A percentile compares a stretch with the other conserved stretches of the same genome.
phyloP scores from a whole-genome alignment of 1,140 invertebrate genomes.

The Philaenus spumarius region DNA sequence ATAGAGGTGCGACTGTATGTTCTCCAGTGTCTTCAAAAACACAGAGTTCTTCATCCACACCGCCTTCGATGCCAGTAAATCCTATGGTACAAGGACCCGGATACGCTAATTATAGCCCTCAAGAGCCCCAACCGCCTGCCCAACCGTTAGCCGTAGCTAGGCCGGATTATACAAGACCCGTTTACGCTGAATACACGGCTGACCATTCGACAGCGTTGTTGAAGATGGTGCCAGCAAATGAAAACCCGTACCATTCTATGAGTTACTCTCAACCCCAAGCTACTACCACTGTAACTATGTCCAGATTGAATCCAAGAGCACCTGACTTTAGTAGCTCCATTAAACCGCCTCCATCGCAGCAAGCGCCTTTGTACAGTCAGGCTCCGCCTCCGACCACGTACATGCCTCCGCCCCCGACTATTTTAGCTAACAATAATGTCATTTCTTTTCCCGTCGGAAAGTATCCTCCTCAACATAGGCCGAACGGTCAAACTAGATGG shows the following conservation, averaged over 20 bases:
- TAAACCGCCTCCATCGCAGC: slow-evolving; percentile 31
- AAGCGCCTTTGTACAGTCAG: slow-evolving; percentile 35
- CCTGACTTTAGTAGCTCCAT: slow-evolving; percentile 65
- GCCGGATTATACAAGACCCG: background rate
- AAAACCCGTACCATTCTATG: slow-evolving; percentile 3
- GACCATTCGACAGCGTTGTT: background rate
- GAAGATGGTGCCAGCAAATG: slow-evolving; percentile 8
- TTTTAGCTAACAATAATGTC: slow-evolving; percentile 24
- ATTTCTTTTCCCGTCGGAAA: slow-evolving; percentile 23
- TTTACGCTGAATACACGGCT: background rate
- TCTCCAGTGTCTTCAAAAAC: slow-evolving; percentile 63
- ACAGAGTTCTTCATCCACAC: slow-evolving; percentile 34
- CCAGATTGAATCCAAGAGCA: slow-evolving; percentile 78
- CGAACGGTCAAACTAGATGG: slow-evolving; percentile 36
- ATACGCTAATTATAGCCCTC: slow-evolving; percentile 20
- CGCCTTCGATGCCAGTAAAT: slow-evolving; percentile 27
- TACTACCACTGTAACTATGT: slow-evolving; percentile 47
- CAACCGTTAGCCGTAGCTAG: background rate
- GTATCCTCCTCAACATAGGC: slow-evolving; percentile 36
- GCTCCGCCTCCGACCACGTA: slow-evolving; percentile 27
- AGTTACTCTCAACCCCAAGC: slow-evolving; percentile 13
- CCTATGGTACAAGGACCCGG: slow-evolving; percentile 31
- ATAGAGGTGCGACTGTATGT: slow-evolving; percentile 59
- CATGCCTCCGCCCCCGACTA: slow-evolving; percentile 8
- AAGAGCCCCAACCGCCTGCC: slow-evolving; percentile 7